These are phyloP conservation scores for Nezara viridula DNA, from an alignment of 2,888 invertebrate species.

Conservation along the genomic window DNA sequence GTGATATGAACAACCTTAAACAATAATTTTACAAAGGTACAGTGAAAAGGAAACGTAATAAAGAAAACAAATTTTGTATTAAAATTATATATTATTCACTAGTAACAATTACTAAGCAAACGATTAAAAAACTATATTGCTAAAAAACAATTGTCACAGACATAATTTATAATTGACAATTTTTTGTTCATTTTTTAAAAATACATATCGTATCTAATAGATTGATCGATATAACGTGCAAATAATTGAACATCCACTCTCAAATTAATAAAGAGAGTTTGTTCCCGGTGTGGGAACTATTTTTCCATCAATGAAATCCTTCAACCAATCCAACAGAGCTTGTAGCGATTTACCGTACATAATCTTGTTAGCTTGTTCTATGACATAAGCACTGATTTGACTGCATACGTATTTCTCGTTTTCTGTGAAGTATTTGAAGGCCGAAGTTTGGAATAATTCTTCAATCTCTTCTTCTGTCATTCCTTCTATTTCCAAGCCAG, in stretches of 20 bases:
- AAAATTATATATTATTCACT: no score
- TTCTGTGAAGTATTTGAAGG: constrained; percentile 60
- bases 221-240: no score
- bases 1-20: no score
- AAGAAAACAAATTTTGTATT: no score
- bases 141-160: no score
- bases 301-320: constrained; percentile 61
- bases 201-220: no score
- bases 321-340: constrained; percentile 61
- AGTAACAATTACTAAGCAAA: no score
- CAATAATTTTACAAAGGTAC: no score
- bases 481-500: constrained; percentile 62
- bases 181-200: no score
- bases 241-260: neutral
- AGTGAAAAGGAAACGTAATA: no score
- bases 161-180: no score
- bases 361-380: constrained; percentile 62
- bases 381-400: constrained; percentile 60
- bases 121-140: no score
- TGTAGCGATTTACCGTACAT: constrained; percentile 61
- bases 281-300: neutral
- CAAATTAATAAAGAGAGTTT: neutral
- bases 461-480: constrained; percentile 61
- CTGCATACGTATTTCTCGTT: constrained; percentile 60
- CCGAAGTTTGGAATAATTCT: constrained; percentile 53